Conservation (phyloP, 1,140 invertebrate species). For the Probaryconus sp. region DNA sequence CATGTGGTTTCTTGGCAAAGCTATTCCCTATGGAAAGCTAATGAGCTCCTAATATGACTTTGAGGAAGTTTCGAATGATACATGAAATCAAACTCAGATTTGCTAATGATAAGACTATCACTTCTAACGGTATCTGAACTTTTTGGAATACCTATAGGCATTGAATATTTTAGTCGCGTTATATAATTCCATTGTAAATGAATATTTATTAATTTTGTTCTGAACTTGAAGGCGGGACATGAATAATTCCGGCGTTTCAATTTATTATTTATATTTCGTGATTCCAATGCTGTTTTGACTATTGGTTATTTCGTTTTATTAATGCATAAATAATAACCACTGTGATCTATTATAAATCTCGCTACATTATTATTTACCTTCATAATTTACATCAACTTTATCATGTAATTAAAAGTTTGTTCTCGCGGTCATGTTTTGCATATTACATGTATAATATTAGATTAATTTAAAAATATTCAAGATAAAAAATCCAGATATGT, state of each 20-base stretch:
- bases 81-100: constrained; percentile 13
- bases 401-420: too few species aligned
- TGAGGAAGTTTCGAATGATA: constrained; percentile 49
- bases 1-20: constrained; percentile 34
- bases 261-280: constrained; percentile 25
- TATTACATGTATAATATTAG: too few species aligned
- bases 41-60: constrained; percentile 50
- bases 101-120: constrained; percentile 40
- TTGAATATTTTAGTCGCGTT: constrained; percentile 34
- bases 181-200: constrained; percentile 14
- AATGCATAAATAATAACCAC: too few species aligned
- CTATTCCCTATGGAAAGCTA: constrained; percentile 40
- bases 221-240: constrained; percentile 13
- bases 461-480: too few species aligned
- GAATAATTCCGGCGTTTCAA: constrained; percentile 16
- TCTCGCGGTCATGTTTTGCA: too few species aligned
- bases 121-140: constrained; percentile 24
- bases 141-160: constrained; percentile 6
- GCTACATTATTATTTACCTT: too few species aligned
- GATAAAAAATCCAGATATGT: too few species aligned
- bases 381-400: too few species aligned
- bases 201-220: constrained; percentile 45
- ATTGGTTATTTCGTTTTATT: neutral
- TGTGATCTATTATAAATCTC: too few species aligned
- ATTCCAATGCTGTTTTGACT: neutral